These are phyloP conservation scores for Amphibalanus amphitrite DNA, from an alignment of 1,140 invertebrate species.

Conservation along the genomic window DNA sequence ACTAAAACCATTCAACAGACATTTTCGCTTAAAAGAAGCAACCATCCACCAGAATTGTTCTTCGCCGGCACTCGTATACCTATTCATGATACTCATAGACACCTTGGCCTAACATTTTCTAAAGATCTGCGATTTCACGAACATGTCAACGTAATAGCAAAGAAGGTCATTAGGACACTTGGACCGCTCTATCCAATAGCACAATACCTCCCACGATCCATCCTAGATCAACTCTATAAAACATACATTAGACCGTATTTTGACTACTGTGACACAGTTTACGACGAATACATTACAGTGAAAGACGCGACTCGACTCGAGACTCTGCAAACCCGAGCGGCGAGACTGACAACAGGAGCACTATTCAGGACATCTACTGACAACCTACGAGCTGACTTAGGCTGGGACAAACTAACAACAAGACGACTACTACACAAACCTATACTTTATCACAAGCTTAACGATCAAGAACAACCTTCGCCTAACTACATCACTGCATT, in stretches of 20 bases:
- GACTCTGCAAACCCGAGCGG: not conserved
- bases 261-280: not conserved
- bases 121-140: not conserved
- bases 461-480: no score
- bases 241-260: not conserved
- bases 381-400: not conserved
- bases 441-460: no score
- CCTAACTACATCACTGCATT: no score
- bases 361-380: not conserved
- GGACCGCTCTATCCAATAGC: not conserved
- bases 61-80: not conserved
- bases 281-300: not conserved
- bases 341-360: not conserved
- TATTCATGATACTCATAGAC: not conserved
- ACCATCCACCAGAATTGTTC: not conserved
- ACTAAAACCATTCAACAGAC: not conserved
- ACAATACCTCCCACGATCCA: not conserved
- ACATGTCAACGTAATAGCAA: not conserved
- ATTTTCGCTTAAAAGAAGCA: not conserved
- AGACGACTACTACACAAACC: no score
- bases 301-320: not conserved
- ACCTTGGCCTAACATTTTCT: not conserved
- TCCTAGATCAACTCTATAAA: not conserved
- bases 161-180: not conserved
- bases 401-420: no score